Conservation (phyloP, 2,113 vertebrate genomes). For the Varanus komodoensis region DNA sequence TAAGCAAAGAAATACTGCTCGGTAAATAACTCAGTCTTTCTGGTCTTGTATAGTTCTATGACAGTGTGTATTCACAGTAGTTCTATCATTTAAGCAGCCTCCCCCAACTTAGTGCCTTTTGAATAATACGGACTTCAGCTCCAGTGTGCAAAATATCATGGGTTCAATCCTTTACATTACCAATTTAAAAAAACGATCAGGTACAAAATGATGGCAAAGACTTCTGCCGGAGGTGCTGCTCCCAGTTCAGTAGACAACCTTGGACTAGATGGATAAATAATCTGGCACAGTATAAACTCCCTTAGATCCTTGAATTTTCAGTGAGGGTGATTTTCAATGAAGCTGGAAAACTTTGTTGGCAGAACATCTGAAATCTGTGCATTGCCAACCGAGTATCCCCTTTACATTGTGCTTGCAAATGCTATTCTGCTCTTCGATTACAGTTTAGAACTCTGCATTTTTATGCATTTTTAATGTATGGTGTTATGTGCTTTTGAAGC, state of each 20-base stretch:
- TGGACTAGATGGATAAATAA: background rate
- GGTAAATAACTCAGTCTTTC: background rate
- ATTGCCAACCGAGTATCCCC: background rate
- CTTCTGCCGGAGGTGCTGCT: background rate
- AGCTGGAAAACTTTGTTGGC: background rate
- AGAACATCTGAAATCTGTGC: background rate
- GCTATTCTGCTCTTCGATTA: too few relatives aligned
- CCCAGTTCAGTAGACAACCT: background rate
- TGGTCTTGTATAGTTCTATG: background rate
- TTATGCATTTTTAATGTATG: background rate
- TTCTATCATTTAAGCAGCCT: background rate
- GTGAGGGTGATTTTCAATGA: background rate
- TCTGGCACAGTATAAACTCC: background rate
- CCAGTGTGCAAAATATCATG: too few relatives aligned
- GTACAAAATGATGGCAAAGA: background rate
- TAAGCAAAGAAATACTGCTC: background rate
- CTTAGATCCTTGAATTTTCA: background rate
- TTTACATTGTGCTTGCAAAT: too few relatives aligned
- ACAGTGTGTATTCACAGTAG: background rate
- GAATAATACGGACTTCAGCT: too few relatives aligned
- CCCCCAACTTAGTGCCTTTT: too few relatives aligned
- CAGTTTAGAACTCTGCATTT: background rate
- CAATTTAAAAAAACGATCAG: background rate
- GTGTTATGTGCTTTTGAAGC: background rate
- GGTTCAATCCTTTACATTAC: background rate